Evolutionary conservation across 1,140 invertebrate genomes (phyloP), one percentile per base, ranked within the genome.

Genomic region (Polyergus mexicanus): DNA sequence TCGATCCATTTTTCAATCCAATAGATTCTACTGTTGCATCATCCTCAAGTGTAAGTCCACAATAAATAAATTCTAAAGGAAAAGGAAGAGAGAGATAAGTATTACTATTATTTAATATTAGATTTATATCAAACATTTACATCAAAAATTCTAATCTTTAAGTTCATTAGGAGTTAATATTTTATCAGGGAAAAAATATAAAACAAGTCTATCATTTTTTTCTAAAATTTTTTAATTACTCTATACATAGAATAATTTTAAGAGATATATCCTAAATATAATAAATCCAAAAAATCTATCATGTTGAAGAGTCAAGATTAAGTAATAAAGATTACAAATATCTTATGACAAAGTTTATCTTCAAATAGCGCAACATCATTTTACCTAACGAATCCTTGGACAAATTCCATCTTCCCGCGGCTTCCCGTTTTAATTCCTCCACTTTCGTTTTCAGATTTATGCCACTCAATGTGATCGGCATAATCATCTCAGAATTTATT

Each of bases 391-490:
- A 91, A 84, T 96, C 92, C 62, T 94, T 95, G 0, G 94, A 85
- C 25, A 96, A 77, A 74, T 95, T 94, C 80, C 94, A 88, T 85
- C 91, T 94, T 76, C 92, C 91, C 4, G 95, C 94, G 86, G 95
- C 94, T 77, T 95, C 91, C 38, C 91, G 89, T 91, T 95, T 95
- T 3, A 96, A 86, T 10, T 94, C 85, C 80, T 95, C 93, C 0
- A 96, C 94, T 90, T 95, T 96, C 0, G 88, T 93, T 47, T 96
- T 94, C n/a, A 96, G 92, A 92, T 96, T 94, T 16, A 96, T 85
- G 89, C 96, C 92, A 35, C 93, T 94, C 19, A 96, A 83, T 89
- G 94, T 95, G 68, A 96, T 93, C n/a, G 94, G 93, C 68, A 92
- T 91, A 78, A 94, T 92, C 44, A 93, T 92, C 65, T 92, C 86